Percentiles rank a stretch among this genome's conserved stretches.
Conservation (phyloP, 2,888 invertebrate species). For the Petrolisthes cinctipes region DNA sequence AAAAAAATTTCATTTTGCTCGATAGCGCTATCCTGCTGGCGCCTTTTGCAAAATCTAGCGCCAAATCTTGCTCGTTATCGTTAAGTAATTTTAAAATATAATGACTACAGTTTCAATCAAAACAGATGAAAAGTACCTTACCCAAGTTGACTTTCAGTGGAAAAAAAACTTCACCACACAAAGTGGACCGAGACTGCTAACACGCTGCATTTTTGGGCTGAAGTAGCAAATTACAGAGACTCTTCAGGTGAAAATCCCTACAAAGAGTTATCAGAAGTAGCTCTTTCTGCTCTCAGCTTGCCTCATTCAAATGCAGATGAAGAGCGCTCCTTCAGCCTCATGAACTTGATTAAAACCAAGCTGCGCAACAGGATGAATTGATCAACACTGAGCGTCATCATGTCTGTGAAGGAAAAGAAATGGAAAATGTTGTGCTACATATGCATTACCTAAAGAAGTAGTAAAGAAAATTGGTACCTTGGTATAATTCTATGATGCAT, state of each 20-base stretch:
- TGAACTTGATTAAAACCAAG: constrained; percentile 21
- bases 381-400: constrained; percentile 7
- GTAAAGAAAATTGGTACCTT: too few relatives aligned
- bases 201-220: constrained; percentile 10
- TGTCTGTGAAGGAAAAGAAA: constrained; percentile 17
- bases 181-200: not conserved
- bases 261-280: not conserved
- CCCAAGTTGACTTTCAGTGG: too few relatives aligned
- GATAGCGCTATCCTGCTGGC: too few relatives aligned
- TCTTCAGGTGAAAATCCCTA: constrained; percentile 26
- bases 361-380: constrained; percentile 8
- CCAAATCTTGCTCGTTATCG: too few relatives aligned
- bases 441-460: constrained; percentile 9
- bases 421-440: constrained; percentile 11
- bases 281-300: not conserved
- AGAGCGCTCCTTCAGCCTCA: constrained; percentile 25
- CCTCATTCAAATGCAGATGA: constrained; percentile 30
- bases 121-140: too few relatives aligned
- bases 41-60: too few relatives aligned
- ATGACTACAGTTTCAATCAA: too few relatives aligned
- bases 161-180: not conserved
- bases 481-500: too few relatives aligned
- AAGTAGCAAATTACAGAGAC: constrained; percentile 18
- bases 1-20: too few relatives aligned
- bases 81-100: too few relatives aligned